Percentiles rank a stretch among this genome's conserved stretches.
These are phyloP conservation scores for Popillia japonica DNA, from an alignment of 1,140 invertebrate genomes.

Conservation along the genomic window DNA sequence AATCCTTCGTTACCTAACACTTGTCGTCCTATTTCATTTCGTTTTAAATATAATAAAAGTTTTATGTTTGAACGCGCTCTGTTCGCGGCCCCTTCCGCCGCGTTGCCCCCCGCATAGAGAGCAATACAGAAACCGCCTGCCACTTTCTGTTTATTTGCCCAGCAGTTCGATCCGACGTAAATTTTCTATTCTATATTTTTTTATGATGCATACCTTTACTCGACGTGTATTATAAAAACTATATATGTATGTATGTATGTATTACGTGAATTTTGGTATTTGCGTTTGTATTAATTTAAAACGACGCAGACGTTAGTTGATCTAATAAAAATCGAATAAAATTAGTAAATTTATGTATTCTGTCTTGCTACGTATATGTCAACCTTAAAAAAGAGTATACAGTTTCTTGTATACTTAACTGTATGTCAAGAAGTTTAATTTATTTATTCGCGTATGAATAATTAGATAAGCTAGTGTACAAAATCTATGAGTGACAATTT, in stretches of 20 bases:
- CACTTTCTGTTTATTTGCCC: background rate
- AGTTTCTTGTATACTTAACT: too few relatives aligned
- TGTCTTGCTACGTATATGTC: too few relatives aligned
- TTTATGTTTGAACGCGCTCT: conserved; percentile 3
- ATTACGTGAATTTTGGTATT: too few relatives aligned
- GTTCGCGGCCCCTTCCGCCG: background rate
- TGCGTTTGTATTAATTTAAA: too few relatives aligned
- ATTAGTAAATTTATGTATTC: too few relatives aligned
- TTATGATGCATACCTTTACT: conserved; percentile 7
- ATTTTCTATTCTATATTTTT: background rate
- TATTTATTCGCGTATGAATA: too few relatives aligned
- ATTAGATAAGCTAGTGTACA: too few relatives aligned
- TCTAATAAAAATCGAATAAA: too few relatives aligned
- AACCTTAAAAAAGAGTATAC: too few relatives aligned
- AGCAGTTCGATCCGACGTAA: conserved; percentile 1
- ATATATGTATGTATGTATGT: background rate
- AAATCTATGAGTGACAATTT: too few relatives aligned
- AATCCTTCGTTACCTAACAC: background rate
- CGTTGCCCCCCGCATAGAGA: background rate
- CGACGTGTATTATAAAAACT: background rate
- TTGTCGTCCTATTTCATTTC: conserved; percentile 10
- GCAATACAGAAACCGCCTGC: background rate
- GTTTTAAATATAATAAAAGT: conserved; percentile 7
- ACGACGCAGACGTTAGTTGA: too few relatives aligned
- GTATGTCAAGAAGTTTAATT: too few relatives aligned